A percentile compares a stretch with the other conserved stretches of the same genome.
Conservation (phyloP, 2,113 vertebrate species). For the Nettapus auritus region DNA sequence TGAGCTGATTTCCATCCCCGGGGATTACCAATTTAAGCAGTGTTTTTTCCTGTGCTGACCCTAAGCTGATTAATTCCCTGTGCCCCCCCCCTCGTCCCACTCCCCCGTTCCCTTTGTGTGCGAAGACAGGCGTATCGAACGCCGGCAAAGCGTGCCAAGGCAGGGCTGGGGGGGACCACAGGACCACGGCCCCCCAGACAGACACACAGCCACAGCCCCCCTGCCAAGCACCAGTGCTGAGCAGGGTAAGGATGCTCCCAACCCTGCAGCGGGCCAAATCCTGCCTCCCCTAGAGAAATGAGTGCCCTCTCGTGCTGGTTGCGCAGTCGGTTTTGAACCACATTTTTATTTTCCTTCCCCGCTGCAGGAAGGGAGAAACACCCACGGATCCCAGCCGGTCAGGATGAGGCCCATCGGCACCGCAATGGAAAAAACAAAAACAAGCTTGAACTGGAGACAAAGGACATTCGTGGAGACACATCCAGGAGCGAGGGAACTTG, state of each 20-base stretch:
- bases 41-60: constrained; percentile 56
- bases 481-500: background rate
- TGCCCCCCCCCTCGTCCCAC: background rate
- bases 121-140: background rate
- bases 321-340: background rate
- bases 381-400: rapidly evolving
- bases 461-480: background rate
- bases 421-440: background rate
- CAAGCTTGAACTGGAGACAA: background rate
- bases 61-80: constrained; percentile 59
- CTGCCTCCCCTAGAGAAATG: background rate
- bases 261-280: rapidly evolving
- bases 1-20: background rate
- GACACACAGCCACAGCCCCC: background rate
- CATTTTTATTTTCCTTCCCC: background rate
- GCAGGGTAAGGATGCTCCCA: background rate
- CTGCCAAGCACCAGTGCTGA: background rate
- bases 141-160: background rate
- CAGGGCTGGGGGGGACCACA: background rate
- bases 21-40: constrained; percentile 61
- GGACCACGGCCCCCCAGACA: background rate
- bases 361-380: background rate
- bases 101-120: background rate
- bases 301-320: rapidly evolving
- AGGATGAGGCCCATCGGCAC: background rate